phyloP scores from a whole-genome alignment of 2,797 vertebrate genomes.

The Xenopus petersii region DNA sequence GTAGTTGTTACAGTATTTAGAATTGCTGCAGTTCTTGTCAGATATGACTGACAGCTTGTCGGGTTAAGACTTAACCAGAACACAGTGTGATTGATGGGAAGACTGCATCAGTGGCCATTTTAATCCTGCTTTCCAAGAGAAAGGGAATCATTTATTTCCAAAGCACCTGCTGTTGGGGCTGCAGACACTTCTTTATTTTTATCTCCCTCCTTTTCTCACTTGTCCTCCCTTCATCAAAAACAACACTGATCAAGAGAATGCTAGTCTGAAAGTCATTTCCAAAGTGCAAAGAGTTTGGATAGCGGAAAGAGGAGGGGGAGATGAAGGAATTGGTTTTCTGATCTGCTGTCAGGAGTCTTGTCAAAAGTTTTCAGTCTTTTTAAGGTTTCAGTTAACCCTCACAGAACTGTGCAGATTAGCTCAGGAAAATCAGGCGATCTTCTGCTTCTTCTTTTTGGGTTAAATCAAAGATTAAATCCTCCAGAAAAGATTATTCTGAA shows the following conservation, averaged over 20 bases:
- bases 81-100: conserved; percentile 30
- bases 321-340: conserved; percentile 45
- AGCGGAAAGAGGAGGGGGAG: conserved; percentile 16
- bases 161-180: conserved; percentile 19
- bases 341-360: conserved; percentile 35
- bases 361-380: conserved; percentile 25
- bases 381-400: conserved; percentile 11
- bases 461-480: no score
- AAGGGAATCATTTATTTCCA: conserved; percentile 41
- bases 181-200: conserved; percentile 42
- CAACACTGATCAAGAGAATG: conserved; percentile 43
- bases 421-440: no score
- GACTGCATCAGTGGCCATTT: conserved; percentile 26
- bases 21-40: conserved; percentile 12
- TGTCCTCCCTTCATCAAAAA: conserved; percentile 46
- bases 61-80: conserved; percentile 20
- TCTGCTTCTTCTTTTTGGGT: no score
- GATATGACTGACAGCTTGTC: conserved; percentile 42
- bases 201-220: conserved; percentile 31
- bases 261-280: conserved; percentile 43
- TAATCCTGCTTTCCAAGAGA: conserved; percentile 18
- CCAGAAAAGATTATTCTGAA: no score
- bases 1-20: neutral
- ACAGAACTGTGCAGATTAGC: neutral
- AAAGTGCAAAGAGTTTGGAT: conserved; percentile 26